Evolutionary conservation across 1,140 invertebrate genomes (phyloP).

Genomic region (Globodera ellingtonae): DNA sequence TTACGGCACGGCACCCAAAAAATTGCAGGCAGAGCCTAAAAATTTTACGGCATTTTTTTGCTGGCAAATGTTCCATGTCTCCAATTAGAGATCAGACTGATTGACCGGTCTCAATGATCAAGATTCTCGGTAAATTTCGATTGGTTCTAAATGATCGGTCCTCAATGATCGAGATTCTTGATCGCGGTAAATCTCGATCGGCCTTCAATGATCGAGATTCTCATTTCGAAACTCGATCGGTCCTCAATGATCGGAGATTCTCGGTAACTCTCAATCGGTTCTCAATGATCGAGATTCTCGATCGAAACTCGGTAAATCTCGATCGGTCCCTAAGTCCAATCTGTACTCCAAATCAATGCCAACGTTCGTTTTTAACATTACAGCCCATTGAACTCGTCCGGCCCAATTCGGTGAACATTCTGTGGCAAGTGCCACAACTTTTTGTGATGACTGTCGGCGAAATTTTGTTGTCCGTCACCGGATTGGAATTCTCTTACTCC

Average conservation of each 20-base stretch:
- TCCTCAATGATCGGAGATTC: too few species aligned
- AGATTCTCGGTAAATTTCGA: too few species aligned
- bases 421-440: conserved; percentile 64
- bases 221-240: too few species aligned
- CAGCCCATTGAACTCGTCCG: conserved; percentile 40
- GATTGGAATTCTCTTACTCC: conserved; percentile 63
- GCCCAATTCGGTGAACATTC: conserved; percentile 54
- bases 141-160: too few species aligned
- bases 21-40: neutral
- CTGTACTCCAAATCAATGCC: conserved; percentile 21
- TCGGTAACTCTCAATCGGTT: too few species aligned
- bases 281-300: too few species aligned
- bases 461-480: conserved; percentile 59
- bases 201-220: too few species aligned
- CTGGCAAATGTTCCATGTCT: too few species aligned
- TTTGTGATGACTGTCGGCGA: conserved; percentile 77
- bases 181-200: too few species aligned
- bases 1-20: neutral
- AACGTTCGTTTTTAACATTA: neutral
- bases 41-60: neutral
- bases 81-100: neutral
- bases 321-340: neutral
- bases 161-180: too few species aligned
- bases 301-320: too few species aligned
- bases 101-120: too few species aligned